Base-by-base conservation (phyloP, 2,888 invertebrate species). In the Heliconius ethilla region DNA sequence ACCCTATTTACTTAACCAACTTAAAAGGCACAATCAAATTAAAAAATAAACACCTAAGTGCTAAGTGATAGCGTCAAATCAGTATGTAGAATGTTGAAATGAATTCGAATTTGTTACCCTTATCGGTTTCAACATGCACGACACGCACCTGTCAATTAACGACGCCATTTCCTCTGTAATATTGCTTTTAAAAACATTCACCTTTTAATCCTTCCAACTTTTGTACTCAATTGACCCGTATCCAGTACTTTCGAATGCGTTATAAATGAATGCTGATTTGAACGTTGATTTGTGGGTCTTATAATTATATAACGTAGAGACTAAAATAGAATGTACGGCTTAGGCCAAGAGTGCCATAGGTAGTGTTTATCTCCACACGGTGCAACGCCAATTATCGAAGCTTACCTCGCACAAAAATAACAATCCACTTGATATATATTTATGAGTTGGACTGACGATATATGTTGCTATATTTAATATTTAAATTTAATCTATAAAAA, bases 101-200 rank as follows among this genome's bases (percentile, higher is more conserved):
- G 76, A 70, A 78, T 80, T 80, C 63, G 65, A 80, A 80, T 80
- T 78, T 76, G 80, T 80, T 75, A 70, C 66, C 70, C 78, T 78
- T 80, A 80, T 80, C 76, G 76, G 69, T 69, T 76, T 74, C 67
- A 29, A 78, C 78, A 80, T 75, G 80, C 80, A 72, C 73, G 77
- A 77, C 77, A 78, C 72, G 80, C 80, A 76, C 76, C 80, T 80
- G 80, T 80, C 80, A 78, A 80, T 80, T 80, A 80, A 80, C 75
- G 70, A 76, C 75, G 45, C 70, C 75, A 67, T 70, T 76, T 76
- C 78, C 76, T 80, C 66, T 74, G 74, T 78, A 59, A 76, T 76
- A 65, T 75, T 75, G 73, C 73, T 75, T 76, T 78, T 72, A 76
- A 78, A 73, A 72, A 77, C 77, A 77, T 77, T 77, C 73, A 74